Conservation (phyloP, 2,888 invertebrate species). For the Coleophora deauratella region DNA sequence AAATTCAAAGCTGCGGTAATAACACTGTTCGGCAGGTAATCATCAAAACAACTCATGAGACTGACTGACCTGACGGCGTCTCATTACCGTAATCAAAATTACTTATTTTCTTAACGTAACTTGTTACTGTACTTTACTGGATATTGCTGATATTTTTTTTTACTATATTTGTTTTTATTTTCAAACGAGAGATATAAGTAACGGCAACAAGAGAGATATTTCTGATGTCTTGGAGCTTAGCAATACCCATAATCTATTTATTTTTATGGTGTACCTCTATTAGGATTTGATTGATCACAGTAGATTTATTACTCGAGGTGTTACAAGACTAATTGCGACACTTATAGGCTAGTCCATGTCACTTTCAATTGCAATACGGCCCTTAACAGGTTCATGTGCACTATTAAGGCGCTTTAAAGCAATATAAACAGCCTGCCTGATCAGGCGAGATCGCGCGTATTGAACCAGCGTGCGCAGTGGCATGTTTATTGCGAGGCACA, state of each 20-base stretch:
- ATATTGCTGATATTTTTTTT: background rate
- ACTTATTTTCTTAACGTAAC: constrained; percentile 4
- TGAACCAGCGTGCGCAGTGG: constrained; percentile 36
- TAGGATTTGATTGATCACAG: too few relatives aligned
- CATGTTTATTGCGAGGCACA: constrained; percentile 44
- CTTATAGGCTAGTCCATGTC: constrained; percentile 8
- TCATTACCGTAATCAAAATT: constrained; percentile 17
- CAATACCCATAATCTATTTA: too few relatives aligned
- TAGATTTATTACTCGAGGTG: too few relatives aligned
- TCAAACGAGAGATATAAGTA: too few relatives aligned
- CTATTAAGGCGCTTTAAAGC: constrained; percentile 22
- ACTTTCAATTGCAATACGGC: background rate
- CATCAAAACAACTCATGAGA: constrained; percentile 20
- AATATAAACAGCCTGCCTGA: constrained; percentile 15
- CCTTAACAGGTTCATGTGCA: too few relatives aligned
- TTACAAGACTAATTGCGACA: background rate
- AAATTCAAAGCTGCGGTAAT: constrained; percentile 37
- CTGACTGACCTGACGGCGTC: constrained; percentile 6
- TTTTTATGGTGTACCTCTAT: too few relatives aligned
- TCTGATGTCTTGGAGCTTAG: too few relatives aligned
- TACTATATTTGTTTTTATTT: background rate
- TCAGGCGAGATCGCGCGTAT: constrained; percentile 22
- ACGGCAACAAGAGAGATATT: too few relatives aligned
- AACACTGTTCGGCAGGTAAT: constrained; percentile 31
- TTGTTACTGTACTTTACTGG: too few relatives aligned